Evolutionary conservation across 2,888 invertebrate genomes (phyloP).

Genomic region (Leuctra nigra): DNA sequence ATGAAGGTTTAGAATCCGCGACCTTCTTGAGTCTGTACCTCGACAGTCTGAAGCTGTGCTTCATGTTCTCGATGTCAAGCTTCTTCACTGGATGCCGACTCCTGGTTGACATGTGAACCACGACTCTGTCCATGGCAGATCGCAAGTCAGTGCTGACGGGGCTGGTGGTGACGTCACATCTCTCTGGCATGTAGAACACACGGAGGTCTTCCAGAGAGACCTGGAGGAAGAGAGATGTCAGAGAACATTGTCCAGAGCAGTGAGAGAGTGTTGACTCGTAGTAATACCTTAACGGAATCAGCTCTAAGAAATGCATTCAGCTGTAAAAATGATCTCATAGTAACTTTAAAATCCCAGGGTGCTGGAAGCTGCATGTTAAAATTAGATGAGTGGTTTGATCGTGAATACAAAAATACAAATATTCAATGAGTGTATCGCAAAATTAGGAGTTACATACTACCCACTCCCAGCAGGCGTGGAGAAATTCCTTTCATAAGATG

Average conservation of each 20-base stretch:
- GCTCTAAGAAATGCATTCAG: too few relatives aligned
- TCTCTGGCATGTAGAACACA: slow-evolving; percentile 69
- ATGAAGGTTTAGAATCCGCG: slow-evolving; percentile 53
- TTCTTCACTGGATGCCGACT: slow-evolving; percentile 36
- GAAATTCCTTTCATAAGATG: too few relatives aligned
- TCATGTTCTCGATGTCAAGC: slow-evolving; percentile 42
- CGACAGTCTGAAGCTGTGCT: slow-evolving; percentile 61
- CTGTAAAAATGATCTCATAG: too few relatives aligned
- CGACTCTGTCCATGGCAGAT: slow-evolving; percentile 50
- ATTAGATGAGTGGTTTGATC: too few relatives aligned
- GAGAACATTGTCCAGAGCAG: neutral
- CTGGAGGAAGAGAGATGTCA: slow-evolving; percentile 23
- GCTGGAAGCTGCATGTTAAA: too few relatives aligned
- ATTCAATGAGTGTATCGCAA: too few relatives aligned
- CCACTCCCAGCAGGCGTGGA: too few relatives aligned
- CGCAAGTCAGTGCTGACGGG: slow-evolving; percentile 61
- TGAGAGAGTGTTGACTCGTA: too few relatives aligned
- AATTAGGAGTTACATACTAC: too few relatives aligned
- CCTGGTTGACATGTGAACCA: slow-evolving; percentile 40
- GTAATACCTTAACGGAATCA: too few relatives aligned
- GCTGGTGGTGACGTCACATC: slow-evolving; percentile 65
- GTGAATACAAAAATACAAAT: too few relatives aligned
- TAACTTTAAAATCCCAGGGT: too few relatives aligned
- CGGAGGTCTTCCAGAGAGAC: slow-evolving; percentile 61
- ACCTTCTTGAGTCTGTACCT: slow-evolving; percentile 70